A percentile compares a stretch with the other conserved stretches of the same genome.
Evolutionary conservation across 2,113 vertebrate species (phyloP).

Genomic region (Mixornis gularis): DNA sequence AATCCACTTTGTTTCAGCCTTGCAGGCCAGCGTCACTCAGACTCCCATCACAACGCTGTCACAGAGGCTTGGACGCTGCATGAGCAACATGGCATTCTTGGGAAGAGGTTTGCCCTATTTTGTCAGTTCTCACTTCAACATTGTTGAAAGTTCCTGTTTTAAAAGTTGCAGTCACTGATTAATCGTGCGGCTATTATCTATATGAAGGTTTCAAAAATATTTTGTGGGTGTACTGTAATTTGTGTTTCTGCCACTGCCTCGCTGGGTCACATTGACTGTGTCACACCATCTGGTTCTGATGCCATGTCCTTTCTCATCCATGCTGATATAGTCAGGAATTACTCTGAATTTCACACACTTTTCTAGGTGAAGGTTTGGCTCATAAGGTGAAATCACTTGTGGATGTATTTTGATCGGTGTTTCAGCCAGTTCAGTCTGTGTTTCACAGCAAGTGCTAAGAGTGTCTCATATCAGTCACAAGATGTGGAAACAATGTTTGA

Average conservation of each 20-base stretch:
- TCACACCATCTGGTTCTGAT: background rate
- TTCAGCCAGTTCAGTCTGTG: background rate
- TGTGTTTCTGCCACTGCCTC: background rate
- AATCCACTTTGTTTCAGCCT: background rate
- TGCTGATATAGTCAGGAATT: background rate
- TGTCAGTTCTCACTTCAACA: background rate
- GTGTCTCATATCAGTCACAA: background rate
- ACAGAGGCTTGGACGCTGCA: background rate
- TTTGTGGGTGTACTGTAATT: background rate
- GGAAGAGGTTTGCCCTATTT: accelerated
- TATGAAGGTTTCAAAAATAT: background rate
- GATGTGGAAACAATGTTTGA: background rate
- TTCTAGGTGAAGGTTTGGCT: background rate
- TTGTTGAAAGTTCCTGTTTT: background rate
- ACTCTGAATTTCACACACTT: background rate
- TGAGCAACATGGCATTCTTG: background rate
- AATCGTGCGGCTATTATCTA: background rate
- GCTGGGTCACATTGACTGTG: background rate
- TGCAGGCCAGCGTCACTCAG: background rate
- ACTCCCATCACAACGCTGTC: background rate
- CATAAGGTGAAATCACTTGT: background rate
- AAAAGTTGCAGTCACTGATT: background rate
- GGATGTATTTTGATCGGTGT: background rate
- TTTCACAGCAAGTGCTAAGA: background rate
- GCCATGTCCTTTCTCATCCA: background rate